Evolutionary conservation across 2,888 invertebrate genomes (phyloP).

Genomic region (Chalcosyrphus nemorum): DNA sequence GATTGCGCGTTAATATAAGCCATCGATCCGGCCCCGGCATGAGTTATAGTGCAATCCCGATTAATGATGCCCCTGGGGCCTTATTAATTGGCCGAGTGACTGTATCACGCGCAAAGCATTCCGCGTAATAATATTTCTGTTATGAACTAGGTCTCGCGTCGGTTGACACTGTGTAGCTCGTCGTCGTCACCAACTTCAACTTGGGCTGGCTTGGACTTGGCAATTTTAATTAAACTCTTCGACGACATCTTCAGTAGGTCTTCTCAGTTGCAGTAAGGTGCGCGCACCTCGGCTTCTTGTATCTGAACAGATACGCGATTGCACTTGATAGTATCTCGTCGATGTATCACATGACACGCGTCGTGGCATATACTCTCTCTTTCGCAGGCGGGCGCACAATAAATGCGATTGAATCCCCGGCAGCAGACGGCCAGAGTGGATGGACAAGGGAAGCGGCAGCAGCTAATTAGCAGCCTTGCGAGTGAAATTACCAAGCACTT

Average conservation of each 20-base stretch:
- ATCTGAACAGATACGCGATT: constrained; percentile 43
- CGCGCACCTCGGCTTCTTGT: background rate
- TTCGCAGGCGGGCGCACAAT: constrained; percentile 14
- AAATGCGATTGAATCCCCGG: constrained; percentile 4
- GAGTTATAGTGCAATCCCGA: constrained; percentile 68
- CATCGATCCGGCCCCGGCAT: constrained; percentile 65
- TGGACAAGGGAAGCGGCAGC: constrained; percentile 26
- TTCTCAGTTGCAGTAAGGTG: background rate
- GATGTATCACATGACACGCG: constrained; percentile 73
- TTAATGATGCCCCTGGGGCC: constrained; percentile 68
- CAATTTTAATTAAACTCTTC: constrained; percentile 70
- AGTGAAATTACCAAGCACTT: constrained; percentile 60
- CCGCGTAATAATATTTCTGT: constrained; percentile 63
- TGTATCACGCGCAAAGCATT: constrained; percentile 56
- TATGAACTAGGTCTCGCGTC: constrained; percentile 69
- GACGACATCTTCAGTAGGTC: constrained; percentile 65
- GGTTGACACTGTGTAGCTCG: constrained; percentile 60
- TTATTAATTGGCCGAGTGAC: constrained; percentile 70
- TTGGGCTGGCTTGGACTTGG: constrained; percentile 55
- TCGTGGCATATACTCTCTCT: constrained; percentile 52
- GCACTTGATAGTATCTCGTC: constrained; percentile 59
- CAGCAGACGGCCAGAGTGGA: background rate
- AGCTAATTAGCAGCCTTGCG: constrained; percentile 68
- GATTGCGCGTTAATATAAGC: constrained; percentile 65
- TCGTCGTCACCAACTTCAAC: constrained; percentile 66